Percentiles rank a stretch among this genome's conserved stretches.
These are phyloP conservation scores for Hippasteria phrygiana DNA, from an alignment of 53 echinoderm and acorn worm genomes.

Conservation along the genomic window DNA sequence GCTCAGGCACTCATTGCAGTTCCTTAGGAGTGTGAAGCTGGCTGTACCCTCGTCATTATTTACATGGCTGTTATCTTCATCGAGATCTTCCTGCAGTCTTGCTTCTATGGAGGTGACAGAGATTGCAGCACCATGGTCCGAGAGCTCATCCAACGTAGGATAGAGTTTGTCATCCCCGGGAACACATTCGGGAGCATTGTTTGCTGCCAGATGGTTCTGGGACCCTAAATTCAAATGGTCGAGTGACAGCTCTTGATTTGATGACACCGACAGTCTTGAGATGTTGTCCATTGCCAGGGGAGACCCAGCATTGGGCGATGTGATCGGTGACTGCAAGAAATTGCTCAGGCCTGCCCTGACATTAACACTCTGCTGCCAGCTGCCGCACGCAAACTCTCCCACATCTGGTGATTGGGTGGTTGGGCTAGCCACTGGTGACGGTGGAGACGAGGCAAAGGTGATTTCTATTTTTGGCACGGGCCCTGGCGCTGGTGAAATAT, in stretches of 20 bases:
- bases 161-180: conserved; percentile 26
- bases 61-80: background rate
- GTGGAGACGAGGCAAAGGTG: conserved; percentile 14
- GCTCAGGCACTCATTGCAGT: background rate
- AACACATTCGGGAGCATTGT: background rate
- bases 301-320: conserved; percentile 21
- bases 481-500: background rate
- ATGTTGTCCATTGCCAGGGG: conserved; percentile 40
- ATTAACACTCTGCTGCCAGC: conserved; percentile 56
- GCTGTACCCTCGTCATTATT: background rate
- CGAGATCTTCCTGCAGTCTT: background rate
- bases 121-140: background rate
- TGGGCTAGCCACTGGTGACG: background rate
- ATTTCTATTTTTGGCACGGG: conserved; percentile 43
- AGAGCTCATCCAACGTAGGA: conserved; percentile 3
- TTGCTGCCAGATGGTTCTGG: conserved; percentile 24
- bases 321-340: conserved; percentile 47
- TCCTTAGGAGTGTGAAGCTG: background rate
- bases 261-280: conserved; percentile 39
- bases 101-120: conserved; percentile 14
- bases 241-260: conserved; percentile 16
- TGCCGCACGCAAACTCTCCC: conserved; percentile 16
- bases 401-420: background rate
- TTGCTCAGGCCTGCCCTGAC: conserved; percentile 41
- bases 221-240: conserved; percentile 13